These are phyloP conservation scores for Phalacrocorax aristotelis DNA, from an alignment of 2,113 vertebrate genomes.

Conservation along the genomic window DNA sequence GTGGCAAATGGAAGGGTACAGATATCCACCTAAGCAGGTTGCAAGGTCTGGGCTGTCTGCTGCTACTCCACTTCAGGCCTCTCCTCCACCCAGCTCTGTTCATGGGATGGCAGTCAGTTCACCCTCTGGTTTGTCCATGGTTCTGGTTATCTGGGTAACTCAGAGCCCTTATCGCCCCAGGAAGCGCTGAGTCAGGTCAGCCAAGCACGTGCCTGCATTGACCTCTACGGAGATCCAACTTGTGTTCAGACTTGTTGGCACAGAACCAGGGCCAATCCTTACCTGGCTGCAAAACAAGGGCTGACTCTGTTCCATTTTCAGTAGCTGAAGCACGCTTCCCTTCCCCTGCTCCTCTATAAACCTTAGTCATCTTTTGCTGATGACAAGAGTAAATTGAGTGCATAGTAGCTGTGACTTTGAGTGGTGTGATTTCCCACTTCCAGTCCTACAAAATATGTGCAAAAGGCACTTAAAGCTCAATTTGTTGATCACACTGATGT, in stretches of 20 bases:
- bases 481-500: neutral
- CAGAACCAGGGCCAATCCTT: neutral
- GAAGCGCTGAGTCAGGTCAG: neutral
- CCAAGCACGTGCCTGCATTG: neutral
- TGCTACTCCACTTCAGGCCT: neutral
- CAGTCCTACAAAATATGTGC: neutral
- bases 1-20: neutral
- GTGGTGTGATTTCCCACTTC: neutral
- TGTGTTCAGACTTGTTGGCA: neutral
- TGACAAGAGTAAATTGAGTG: neutral
- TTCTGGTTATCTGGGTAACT: neutral
- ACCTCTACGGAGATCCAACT: neutral
- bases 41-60: neutral
- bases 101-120: neutral
- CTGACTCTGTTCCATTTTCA: neutral
- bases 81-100: neutral
- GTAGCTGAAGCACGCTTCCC: neutral
- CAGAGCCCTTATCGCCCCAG: neutral
- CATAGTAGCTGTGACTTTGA: neutral
- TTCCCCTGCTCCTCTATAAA: neutral
- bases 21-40: neutral
- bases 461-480: neutral
- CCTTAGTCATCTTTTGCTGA: neutral
- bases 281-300: neutral
- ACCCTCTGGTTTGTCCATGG: neutral